Conservation (phyloP, 1,140 invertebrate species). For the Drosophila teissieri region DNA sequence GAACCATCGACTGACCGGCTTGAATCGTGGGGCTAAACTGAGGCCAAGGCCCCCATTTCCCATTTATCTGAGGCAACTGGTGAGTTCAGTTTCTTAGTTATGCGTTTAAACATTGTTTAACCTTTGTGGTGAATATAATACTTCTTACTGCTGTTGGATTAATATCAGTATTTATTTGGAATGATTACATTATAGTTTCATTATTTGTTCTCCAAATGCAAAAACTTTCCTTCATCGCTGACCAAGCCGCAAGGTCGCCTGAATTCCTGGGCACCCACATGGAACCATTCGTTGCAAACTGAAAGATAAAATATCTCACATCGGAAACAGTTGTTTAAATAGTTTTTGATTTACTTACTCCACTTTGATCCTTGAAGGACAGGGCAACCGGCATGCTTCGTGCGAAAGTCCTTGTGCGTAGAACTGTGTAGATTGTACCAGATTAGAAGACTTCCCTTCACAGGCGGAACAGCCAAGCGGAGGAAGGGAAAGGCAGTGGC, state of each 20-base stretch:
- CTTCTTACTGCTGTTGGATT: not conserved
- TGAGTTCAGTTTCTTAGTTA: slow-evolving; percentile 7
- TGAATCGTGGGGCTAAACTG: slow-evolving; percentile 44
- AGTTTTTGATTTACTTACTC: slow-evolving; percentile 85
- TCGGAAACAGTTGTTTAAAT: no score
- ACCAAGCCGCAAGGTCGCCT: slow-evolving; percentile 88
- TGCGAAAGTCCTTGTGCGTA: slow-evolving; percentile 95
- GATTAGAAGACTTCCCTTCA: slow-evolving; percentile 95
- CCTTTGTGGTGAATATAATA: not conserved
- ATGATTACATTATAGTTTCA: not conserved
- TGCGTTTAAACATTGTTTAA: not conserved
- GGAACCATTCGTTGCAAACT: slow-evolving; percentile 97
- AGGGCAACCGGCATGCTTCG: slow-evolving; percentile 98
- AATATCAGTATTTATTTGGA: not conserved
- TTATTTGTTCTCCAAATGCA: slow-evolving; percentile 18
- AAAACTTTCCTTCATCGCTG: slow-evolving; percentile 42
- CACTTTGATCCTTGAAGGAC: slow-evolving; percentile 98
- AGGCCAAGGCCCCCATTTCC: slow-evolving; percentile 11
- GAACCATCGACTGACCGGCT: slow-evolving; percentile 33
- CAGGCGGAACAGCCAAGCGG: slow-evolving; percentile 93
- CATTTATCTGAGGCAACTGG: slow-evolving; percentile 20
- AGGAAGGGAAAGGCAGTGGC: slow-evolving; percentile 97
- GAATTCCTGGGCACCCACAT: slow-evolving; percentile 95
- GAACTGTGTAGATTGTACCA: slow-evolving; percentile 97
- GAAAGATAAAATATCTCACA: slow-evolving; percentile 71